phyloP scores from a whole-genome alignment of 2,113 vertebrate species.

The Hepsetus odoe region DNA sequence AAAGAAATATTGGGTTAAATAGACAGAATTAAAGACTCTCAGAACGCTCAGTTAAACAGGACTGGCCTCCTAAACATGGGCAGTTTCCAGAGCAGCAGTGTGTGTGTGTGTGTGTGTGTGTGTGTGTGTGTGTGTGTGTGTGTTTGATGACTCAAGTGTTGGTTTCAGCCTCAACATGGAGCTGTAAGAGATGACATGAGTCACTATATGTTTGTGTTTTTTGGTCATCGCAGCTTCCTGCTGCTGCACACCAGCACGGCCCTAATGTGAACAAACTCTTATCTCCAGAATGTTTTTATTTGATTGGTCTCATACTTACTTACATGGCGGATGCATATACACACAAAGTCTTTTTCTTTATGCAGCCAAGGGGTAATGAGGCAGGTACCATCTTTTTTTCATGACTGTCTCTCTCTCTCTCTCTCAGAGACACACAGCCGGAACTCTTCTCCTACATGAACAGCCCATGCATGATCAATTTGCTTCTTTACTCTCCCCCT shows the following conservation, averaged over 20 bases:
- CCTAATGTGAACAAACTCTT: no score
- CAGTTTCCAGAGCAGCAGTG: constrained; percentile 38
- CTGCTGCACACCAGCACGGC: constrained; percentile 38
- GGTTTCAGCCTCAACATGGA: constrained; percentile 52
- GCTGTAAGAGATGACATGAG: constrained; percentile 49
- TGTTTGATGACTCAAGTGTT: constrained; percentile 40
- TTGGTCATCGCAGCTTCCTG: constrained; percentile 52
- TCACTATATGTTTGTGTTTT: constrained; percentile 55
- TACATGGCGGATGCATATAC: background rate
- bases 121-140: constrained; percentile 21
- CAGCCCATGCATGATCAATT: constrained; percentile 32
- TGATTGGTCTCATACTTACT: background rate
- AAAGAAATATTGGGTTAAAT: constrained; percentile 8
- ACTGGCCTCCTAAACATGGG: constrained; percentile 39
- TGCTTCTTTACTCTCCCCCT: no score
- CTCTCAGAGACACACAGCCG: constrained; percentile 10
- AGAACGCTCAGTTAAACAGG: constrained; percentile 35
- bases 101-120: constrained; percentile 43
- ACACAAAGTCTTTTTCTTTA: constrained; percentile 1
- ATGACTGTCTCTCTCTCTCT: background rate
- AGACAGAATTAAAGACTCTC: background rate
- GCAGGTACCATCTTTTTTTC: constrained; percentile 32
- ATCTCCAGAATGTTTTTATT: no score
- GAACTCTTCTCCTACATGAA: background rate
- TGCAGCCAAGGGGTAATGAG: constrained; percentile 29